Conservation (phyloP, 2,888 invertebrate genomes). For the Caenorhabditis sp. region DNA sequence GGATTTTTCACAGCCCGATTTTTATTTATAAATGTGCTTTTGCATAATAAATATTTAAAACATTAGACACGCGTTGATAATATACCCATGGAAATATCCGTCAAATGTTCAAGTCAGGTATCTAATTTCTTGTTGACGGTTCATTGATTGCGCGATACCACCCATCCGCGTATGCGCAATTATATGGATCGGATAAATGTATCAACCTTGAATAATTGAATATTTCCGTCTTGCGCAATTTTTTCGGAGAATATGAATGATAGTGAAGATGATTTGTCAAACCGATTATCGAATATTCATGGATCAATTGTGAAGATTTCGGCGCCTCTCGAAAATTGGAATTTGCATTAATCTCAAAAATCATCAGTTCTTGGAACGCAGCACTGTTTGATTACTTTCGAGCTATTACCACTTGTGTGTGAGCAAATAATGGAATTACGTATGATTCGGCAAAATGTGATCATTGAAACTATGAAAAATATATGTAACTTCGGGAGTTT, state of each 20-base stretch:
- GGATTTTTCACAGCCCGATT: slow-evolving; percentile 43
- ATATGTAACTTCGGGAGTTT: no score
- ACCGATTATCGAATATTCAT: not conserved
- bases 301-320: not conserved
- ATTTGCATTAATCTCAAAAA: not conserved
- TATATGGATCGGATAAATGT: not conserved
- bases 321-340: not conserved
- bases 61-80: not conserved
- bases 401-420: not conserved
- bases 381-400: not conserved
- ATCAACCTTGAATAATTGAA: not conserved
- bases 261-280: not conserved
- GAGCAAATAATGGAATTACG: not conserved
- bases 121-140: not conserved
- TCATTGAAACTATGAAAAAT: no score
- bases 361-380: not conserved
- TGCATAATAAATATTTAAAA: slow-evolving; percentile 28
- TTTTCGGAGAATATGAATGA: not conserved
- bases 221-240: not conserved
- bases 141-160: not conserved
- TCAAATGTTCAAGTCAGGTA: not conserved
- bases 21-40: slow-evolving; percentile 39
- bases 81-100: not conserved
- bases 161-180: not conserved
- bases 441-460: not conserved